phyloP scores from a whole-genome alignment of 2,797 vertebrate species.

The Heterohyrax brucei region DNA sequence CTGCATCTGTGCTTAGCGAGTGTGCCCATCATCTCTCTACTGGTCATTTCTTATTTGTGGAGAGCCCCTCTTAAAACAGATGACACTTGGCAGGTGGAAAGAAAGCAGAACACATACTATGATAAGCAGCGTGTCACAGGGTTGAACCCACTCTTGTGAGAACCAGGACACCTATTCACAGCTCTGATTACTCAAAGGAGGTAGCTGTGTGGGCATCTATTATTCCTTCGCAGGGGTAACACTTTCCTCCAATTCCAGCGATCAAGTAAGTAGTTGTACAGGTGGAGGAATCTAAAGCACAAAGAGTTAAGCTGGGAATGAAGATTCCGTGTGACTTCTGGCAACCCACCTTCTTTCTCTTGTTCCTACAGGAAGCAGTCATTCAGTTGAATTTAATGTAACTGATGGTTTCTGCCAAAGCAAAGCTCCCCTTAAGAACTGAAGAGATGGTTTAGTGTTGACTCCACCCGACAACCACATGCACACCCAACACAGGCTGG shows the following conservation, averaged over 20 bases:
- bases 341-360: neutral
- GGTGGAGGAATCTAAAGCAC: neutral
- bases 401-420: neutral
- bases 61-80: neutral
- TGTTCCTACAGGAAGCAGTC: neutral
- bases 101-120: neutral
- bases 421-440: slow-evolving; percentile 35
- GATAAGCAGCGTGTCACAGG: neutral
- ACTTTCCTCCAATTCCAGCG: neutral
- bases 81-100: neutral
- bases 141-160: neutral
- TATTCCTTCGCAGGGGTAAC: neutral
- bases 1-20: no score
- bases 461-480: accelerated
- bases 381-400: neutral
- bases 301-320: neutral
- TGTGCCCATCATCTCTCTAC: neutral
- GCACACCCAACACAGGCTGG: neutral
- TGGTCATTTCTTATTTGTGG: neutral
- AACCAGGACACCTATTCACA: neutral
- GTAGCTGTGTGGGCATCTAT: neutral
- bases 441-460: neutral
- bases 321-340: neutral
- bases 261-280: neutral
- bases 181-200: neutral